phyloP scores from a whole-genome alignment of 1,140 invertebrate species.

The Sycobia sp. region DNA sequence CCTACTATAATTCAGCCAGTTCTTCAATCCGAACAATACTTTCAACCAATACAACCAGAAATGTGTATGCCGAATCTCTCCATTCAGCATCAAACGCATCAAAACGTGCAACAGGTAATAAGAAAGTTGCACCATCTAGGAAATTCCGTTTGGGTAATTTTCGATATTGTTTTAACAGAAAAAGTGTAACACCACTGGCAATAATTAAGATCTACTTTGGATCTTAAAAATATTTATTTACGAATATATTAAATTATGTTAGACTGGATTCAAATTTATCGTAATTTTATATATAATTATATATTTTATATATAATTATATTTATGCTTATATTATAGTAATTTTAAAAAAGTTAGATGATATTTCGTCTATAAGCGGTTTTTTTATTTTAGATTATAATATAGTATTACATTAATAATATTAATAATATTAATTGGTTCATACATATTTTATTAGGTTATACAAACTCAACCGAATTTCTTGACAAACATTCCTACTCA shows the following conservation, averaged over 20 bases:
- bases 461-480: conserved; percentile 25
- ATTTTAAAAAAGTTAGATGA: background rate
- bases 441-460: conserved; percentile 11
- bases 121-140: conserved; percentile 28
- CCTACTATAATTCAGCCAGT: conserved; percentile 32
- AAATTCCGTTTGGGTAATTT: conserved; percentile 32
- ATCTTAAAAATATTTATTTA: background rate
- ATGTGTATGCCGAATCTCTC: conserved; percentile 35
- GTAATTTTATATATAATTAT: background rate
- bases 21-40: conserved; percentile 53
- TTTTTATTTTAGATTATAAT: too few species aligned
- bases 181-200: conserved; percentile 1
- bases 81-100: conserved; percentile 42
- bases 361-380: background rate
- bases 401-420: too few species aligned
- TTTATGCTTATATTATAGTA: too few species aligned
- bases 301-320: background rate
- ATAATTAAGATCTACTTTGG: background rate
- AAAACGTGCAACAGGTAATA: conserved; percentile 42
- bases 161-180: conserved; percentile 2
- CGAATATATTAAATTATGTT: background rate
- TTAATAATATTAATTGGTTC: background rate
- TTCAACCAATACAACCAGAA: conserved; percentile 55
- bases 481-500: conserved; percentile 38
- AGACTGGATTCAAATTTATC: background rate